A percentile compares a stretch with the other conserved stretches of the same genome.
Conservation (phyloP, 2,797 vertebrate species). For the Melanotaenia boesemani region DNA sequence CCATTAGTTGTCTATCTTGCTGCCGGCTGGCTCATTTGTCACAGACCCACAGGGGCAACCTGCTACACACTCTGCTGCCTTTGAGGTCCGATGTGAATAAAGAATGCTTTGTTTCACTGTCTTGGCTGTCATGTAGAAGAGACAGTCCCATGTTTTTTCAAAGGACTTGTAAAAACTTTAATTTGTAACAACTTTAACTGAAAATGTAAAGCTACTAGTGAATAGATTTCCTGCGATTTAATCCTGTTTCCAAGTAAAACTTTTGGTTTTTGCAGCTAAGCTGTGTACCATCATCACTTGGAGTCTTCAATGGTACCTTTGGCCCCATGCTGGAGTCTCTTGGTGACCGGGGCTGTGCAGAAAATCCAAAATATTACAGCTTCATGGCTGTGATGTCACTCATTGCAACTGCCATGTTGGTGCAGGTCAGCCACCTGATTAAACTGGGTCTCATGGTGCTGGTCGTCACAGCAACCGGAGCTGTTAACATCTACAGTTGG, state of each 20-base stretch:
- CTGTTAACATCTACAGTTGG: constrained; percentile 93
- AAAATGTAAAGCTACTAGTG: background rate
- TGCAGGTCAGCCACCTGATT: constrained; percentile 96
- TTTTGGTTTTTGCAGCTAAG: constrained; percentile 83
- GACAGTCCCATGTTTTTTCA: constrained; percentile 10
- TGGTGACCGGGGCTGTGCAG: constrained; percentile 79
- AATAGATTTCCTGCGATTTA: background rate
- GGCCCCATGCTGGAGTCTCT: constrained; percentile 46
- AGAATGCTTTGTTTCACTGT: constrained; percentile 34
- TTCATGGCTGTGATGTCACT: constrained; percentile 91
- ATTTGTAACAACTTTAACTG: background rate
- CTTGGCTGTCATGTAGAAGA: constrained; percentile 22
- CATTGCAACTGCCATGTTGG: constrained; percentile 91
- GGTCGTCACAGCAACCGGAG: constrained; percentile 85
- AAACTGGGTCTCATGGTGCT: constrained; percentile 94
- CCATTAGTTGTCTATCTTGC: constrained; percentile 76
- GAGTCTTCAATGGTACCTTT: constrained; percentile 77
- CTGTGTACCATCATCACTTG: constrained; percentile 84
- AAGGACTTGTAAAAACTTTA: background rate
- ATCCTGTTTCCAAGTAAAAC: background rate
- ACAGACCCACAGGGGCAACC: constrained; percentile 56
- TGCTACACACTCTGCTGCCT: constrained; percentile 67
- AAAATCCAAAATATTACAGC: constrained; percentile 93
- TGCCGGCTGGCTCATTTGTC: constrained; percentile 76
- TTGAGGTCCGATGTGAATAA: constrained; percentile 45